Evolutionary conservation across 1,140 invertebrate genomes (phyloP).

Genomic region (Nixonia krombeini): DNA sequence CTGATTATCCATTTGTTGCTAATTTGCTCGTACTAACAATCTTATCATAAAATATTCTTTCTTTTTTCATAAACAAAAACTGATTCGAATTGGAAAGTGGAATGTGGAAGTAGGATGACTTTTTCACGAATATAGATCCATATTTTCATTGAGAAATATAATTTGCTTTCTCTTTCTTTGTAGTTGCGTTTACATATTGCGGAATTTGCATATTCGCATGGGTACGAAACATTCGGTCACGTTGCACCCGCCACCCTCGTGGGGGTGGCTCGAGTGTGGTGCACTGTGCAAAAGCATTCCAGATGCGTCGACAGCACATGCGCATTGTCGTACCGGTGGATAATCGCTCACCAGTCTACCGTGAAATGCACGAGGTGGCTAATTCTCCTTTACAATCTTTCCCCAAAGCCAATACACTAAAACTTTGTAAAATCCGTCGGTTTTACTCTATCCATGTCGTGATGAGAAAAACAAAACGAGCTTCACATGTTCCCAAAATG

Average conservation of each 20-base stretch:
- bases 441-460: too few relatives aligned
- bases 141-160: constrained; percentile 41
- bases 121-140: too few relatives aligned
- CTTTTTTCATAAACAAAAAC: too few relatives aligned
- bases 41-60: too few relatives aligned
- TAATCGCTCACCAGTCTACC: constrained; percentile 24
- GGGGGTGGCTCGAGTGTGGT: constrained; percentile 11
- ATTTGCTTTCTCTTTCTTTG: constrained; percentile 48
- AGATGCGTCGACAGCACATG: constrained; percentile 34
- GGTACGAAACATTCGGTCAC: constrained; percentile 23
- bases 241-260: constrained; percentile 34
- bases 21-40: too few relatives aligned
- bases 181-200: constrained; percentile 31
- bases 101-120: too few relatives aligned
- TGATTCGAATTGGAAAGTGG: too few relatives aligned
- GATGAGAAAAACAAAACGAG: too few relatives aligned
- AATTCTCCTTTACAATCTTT: neutral
- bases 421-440: too few relatives aligned
- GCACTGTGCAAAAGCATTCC: constrained; percentile 13
- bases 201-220: constrained; percentile 36
- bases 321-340: constrained; percentile 13
- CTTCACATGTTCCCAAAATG: too few relatives aligned
- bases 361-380: constrained; percentile 11
- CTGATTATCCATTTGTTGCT: too few relatives aligned
- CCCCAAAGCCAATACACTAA: neutral